phyloP scores from a whole-genome alignment of 2,888 invertebrate genomes.

The Thecophora atra region DNA sequence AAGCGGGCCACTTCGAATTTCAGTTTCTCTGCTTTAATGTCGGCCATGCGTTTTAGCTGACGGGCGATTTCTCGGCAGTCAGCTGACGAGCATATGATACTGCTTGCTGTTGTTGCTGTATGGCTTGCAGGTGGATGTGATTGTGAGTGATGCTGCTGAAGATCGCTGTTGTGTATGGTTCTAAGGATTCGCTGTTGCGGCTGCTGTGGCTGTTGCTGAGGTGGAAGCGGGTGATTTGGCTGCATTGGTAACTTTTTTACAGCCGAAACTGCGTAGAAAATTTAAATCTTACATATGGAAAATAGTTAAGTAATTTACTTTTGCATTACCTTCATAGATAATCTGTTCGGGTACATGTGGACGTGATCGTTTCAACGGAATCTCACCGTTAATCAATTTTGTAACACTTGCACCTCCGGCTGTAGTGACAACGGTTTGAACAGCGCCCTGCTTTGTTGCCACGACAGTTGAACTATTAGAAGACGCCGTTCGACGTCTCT shows the following conservation, averaged over 20 bases:
- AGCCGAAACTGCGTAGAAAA: conserved; percentile 36
- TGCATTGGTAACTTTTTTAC: conserved; percentile 55
- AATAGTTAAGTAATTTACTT: not conserved
- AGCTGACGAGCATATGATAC: conserved; percentile 37
- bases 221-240: conserved; percentile 34
- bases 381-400: conserved; percentile 59
- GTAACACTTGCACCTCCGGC: conserved; percentile 46
- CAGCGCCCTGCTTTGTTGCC: conserved; percentile 42
- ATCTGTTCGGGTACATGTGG: conserved; percentile 55
- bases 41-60: conserved; percentile 63
- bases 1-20: conserved; percentile 64
- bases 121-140: conserved; percentile 23
- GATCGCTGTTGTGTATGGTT: conserved; percentile 38
- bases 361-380: conserved; percentile 57
- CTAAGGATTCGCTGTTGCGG: conserved; percentile 38
- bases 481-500: conserved; percentile 47
- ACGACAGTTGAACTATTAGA: conserved; percentile 28
- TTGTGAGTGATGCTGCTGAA: conserved; percentile 13
- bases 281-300: not conserved
- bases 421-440: conserved; percentile 43
- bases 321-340: conserved; percentile 56
- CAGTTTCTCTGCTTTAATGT: conserved; percentile 62
- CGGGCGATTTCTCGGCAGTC: conserved; percentile 59
- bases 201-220: conserved; percentile 32
- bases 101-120: conserved; percentile 33